Evolutionary conservation across 37 sponge, comb jelly and placozoan species (phyloP), one percentile per base, ranked within the genome.

Genomic region (Oopsacas minuta): DNA sequence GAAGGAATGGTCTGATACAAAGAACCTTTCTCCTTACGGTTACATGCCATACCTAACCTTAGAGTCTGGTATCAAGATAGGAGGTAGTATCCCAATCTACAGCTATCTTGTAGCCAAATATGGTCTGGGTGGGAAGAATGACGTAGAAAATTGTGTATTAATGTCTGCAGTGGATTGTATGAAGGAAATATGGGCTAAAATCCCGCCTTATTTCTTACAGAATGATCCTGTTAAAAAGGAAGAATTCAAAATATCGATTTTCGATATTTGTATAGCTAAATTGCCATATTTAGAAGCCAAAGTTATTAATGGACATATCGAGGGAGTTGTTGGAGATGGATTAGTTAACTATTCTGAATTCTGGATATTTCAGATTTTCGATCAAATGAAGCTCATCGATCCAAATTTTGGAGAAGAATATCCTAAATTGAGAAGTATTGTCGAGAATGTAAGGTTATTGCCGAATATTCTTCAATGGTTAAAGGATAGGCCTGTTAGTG

Each of bases 101-200:
- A 61, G 28, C 28, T 61, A 61, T 34, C 30, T 61, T 5, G 30
- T 61, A 5, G 7, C 75, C 17, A 3, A 12, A 12, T 61, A 61
- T 34, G 75, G 75, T 3, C 75, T 61, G 75, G 75, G 75, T 5
- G 75, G 75, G 1, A 3, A 61, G 75, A 61, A 61, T 12, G 75
- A 25, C 3, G 22, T 61, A n/a, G 75, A 61, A 34, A n/a, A 61
- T 34, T 61, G 75, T 61, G 1, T 61, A n/a, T 34, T 61, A 7
- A 61, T 61, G 75, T 61, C 75, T 25, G 75, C 75, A 25, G 75
- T 61, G 30, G 75, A 61, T n/a, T 61, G 75, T n/a, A 61, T 61
- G 75, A 61, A 61, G 75, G 75, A 61, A 34, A 61, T 61, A 7
- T 61, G 75, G 75, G 30, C 20, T 61, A 61, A 61, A 34, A 61